Evolutionary conservation across 2,888 invertebrate genomes (phyloP).

Genomic region (Diplazon laetatorius): DNA sequence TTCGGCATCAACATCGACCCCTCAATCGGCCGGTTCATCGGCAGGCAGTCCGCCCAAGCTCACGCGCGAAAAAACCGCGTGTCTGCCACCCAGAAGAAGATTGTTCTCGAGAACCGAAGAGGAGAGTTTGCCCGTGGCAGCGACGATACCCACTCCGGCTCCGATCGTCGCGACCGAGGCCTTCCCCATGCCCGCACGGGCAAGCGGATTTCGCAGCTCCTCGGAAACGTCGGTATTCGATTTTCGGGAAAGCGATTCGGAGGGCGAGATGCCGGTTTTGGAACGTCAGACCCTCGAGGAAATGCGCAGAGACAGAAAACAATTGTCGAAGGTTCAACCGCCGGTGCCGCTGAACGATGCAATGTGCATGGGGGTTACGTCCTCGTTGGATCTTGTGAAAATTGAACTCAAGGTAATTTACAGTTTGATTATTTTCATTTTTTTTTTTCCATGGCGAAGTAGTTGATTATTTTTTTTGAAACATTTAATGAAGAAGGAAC

Average conservation of each 20-base stretch:
- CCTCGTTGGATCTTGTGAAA: conserved; percentile 78
- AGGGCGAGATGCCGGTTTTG: conserved; percentile 85
- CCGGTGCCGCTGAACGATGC: conserved; percentile 81
- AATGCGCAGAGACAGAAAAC: conserved; percentile 84
- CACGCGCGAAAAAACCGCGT: conserved; percentile 81
- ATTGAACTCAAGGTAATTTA: conserved; percentile 77
- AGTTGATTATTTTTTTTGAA: no score
- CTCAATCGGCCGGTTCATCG: conserved; percentile 76
- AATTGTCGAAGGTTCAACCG: conserved; percentile 86
- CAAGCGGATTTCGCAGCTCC: conserved; percentile 84
- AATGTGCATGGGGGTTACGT: conserved; percentile 76
- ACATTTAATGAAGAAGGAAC: no score
- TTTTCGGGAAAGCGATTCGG: conserved; percentile 86
- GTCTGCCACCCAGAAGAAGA: conserved; percentile 82
- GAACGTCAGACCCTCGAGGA: conserved; percentile 88
- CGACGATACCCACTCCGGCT: conserved; percentile 76
- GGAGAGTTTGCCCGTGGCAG: conserved; percentile 73
- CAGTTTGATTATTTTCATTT: not conserved
- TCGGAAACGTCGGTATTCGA: conserved; percentile 87
- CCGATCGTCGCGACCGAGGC: conserved; percentile 70
- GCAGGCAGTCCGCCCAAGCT: conserved; percentile 83
- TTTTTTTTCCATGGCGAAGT: no score
- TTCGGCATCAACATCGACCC: conserved; percentile 77
- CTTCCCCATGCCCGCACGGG: conserved; percentile 79
- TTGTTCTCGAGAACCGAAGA: conserved; percentile 86